Base-by-base conservation (phyloP, 2,113 vertebrate species). In the Tenrec ecaudatus region DNA sequence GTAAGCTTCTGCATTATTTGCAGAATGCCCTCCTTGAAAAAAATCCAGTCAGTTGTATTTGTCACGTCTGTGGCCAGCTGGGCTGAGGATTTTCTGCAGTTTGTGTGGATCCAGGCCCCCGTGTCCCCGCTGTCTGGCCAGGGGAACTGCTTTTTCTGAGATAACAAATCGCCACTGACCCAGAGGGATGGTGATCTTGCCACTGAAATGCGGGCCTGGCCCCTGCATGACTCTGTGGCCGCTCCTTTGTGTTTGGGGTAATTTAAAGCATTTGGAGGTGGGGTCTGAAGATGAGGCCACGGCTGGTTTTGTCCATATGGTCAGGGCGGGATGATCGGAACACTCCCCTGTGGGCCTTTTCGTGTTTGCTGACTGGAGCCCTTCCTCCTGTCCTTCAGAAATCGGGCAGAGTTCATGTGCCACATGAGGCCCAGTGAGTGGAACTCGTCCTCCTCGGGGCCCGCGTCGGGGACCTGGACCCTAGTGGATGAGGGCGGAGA, bases 401-500 rank as follows among this genome's bases (percentile, higher is more conserved):
- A 99, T 93, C 98, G 99, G 40, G 97, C 97, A 4, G 99, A 99
- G 90, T 99, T 99, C 92, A 98, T 99, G 97, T 98, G 98, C 94
- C 98, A 99, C 93, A 99, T 99, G 99, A 99, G 99, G 95, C 99
- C 99, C 23, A 98, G 96, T 95, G 99, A 99, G 92, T 96, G 96
- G 93, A 99, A 98, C 96, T 97, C 94, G 76, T 97, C 98, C 7
- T 97, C 98, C 43, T 98, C 98, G n/a, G 99, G 97, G 68, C 98
- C 98, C 16, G 98, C 98, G 8, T 99, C 99, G 69, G 99, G 99
- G 16, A 99, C 99, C 94, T 99, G 99, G 99, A 99, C 99, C 2
- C 96, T 99, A 33, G 99, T 99, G 19, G 99, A 99, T 95, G 99
- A 99, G 97, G 99, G 98, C 64, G 99, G 99, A 96, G 99, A 99